Conservation (phyloP, 2,888 invertebrate species). For the Boloria euphrosyne region DNA sequence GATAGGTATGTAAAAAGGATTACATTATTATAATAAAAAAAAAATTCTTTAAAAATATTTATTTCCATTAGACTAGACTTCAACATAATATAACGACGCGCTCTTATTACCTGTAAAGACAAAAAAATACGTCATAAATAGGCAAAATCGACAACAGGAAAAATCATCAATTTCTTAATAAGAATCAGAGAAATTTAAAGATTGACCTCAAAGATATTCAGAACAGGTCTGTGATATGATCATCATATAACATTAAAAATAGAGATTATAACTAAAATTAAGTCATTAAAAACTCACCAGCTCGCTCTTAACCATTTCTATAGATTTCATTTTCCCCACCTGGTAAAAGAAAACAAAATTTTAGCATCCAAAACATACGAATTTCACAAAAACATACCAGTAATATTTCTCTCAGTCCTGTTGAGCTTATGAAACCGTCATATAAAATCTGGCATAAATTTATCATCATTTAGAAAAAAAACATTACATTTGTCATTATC, state of each 20-base stretch:
- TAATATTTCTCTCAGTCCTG: conserved; percentile 40
- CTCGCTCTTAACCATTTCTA: too few species aligned
- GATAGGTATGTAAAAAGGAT: too few species aligned
- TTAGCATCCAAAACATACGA: too few species aligned
- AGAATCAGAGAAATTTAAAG: conserved; percentile 47
- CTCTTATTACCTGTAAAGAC: conserved; percentile 20
- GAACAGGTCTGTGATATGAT: conserved; percentile 78
- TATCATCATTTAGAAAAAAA: conserved; percentile 41
- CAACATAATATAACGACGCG: too few species aligned
- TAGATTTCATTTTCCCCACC: background rate
- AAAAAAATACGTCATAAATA: conserved; percentile 8
- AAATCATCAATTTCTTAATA: background rate
- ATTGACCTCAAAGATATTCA: conserved; percentile 69
- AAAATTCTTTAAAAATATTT: too few species aligned
- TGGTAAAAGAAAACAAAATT: background rate
- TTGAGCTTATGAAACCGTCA: conserved; percentile 48
- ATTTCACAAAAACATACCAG: too few species aligned
- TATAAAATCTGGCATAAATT: conserved; percentile 38
- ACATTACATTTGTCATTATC: background rate
- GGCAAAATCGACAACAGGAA: background rate
- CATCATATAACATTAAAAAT: conserved; percentile 55
- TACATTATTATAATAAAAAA: too few species aligned
- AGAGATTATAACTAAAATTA: too few species aligned
- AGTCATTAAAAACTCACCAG: too few species aligned
- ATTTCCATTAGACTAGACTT: too few species aligned